Conservation (phyloP, 2,888 invertebrate species). For the Agrochola lychnidis region DNA sequence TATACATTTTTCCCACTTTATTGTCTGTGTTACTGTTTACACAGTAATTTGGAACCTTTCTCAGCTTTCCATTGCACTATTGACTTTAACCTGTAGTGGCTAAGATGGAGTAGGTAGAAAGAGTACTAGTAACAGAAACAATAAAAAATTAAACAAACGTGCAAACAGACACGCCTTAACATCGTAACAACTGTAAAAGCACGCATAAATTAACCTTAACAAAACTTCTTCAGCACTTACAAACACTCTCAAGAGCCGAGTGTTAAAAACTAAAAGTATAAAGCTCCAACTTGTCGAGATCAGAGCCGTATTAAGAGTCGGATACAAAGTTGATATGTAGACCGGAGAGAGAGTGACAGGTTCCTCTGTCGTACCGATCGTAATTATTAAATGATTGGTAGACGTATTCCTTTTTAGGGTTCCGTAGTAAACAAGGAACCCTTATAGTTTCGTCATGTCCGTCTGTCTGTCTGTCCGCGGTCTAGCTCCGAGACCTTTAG, state of each 20-base stretch:
- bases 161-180: background rate
- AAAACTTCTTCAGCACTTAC: background rate
- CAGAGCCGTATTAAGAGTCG: constrained; percentile 4
- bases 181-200: background rate
- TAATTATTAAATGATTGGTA: too few relatives aligned
- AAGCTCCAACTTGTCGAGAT: background rate
- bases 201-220: background rate
- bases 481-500: too few relatives aligned
- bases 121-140: background rate
- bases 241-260: background rate
- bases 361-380: background rate
- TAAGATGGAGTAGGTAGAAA: background rate
- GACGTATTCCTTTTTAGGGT: too few relatives aligned
- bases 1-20: background rate
- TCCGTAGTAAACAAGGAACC: too few relatives aligned
- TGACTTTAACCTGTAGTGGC: background rate
- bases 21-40: background rate
- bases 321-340: constrained; percentile 6
- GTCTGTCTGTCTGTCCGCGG: too few relatives aligned
- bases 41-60: background rate
- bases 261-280: constrained; percentile 18
- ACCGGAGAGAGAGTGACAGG: background rate
- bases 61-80: background rate
- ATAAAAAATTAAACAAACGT: background rate
- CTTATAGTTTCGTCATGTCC: too few relatives aligned